These are phyloP conservation scores for Drosophila kohkoa DNA, from an alignment of 1,140 invertebrate species.

Conservation along the genomic window DNA sequence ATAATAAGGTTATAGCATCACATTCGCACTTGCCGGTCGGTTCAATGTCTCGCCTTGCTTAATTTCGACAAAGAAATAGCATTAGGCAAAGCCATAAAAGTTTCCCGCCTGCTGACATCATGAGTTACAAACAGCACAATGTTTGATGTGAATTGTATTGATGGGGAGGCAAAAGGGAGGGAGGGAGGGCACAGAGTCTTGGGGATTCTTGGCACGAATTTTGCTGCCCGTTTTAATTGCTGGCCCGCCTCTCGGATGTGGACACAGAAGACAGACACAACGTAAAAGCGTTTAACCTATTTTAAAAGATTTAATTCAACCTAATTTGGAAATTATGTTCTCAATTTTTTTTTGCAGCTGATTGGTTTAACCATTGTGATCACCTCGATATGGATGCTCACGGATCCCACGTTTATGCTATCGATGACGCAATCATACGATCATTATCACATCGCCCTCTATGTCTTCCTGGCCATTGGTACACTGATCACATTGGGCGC, in stretches of 20 bases:
- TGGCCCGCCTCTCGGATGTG: conserved; percentile 24
- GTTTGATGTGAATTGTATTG: conserved; percentile 9
- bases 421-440: conserved; percentile 89
- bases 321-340: conserved; percentile 2
- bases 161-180: background rate
- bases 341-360: conserved; percentile 87
- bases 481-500: conserved; percentile 93
- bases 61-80: conserved; percentile 25
- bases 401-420: conserved; percentile 90
- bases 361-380: conserved; percentile 89
- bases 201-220: conserved; percentile 38
- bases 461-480: conserved; percentile 91
- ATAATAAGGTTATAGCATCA: conserved; percentile 27
- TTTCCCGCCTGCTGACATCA: conserved; percentile 65
- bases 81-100: conserved; percentile 35
- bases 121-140: conserved; percentile 38
- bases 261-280: conserved; percentile 24
- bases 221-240: conserved; percentile 63
- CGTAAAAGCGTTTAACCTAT: conserved; percentile 33
- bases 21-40: conserved; percentile 3
- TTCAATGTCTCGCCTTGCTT: conserved; percentile 42
- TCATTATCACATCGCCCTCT: conserved; percentile 90
- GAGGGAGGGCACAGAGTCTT: background rate
- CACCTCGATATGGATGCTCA: conserved; percentile 91
- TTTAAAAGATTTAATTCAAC: conserved; percentile 14